These are phyloP conservation scores for Amphiura filiformis DNA, from an alignment of 35 echinoderm and acorn worm genomes.

Conservation along the genomic window DNA sequence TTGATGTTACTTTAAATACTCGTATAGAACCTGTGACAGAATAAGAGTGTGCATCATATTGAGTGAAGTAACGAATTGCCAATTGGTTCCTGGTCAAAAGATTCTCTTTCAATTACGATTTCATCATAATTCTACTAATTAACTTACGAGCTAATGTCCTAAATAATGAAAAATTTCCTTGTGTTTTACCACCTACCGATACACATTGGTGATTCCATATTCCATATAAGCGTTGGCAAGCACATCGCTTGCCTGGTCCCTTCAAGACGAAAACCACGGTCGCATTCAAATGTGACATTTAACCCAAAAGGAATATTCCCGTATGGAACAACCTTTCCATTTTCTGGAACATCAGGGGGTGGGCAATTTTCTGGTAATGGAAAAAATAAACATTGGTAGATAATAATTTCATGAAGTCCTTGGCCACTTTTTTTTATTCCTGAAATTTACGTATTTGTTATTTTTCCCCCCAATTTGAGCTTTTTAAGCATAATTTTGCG, in stretches of 20 bases:
- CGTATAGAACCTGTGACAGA: too few relatives aligned
- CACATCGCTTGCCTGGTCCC: background rate
- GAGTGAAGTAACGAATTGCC: too few relatives aligned
- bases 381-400: background rate
- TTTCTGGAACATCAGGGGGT: background rate
- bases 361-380: background rate
- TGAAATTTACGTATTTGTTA: too few relatives aligned
- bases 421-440: too few relatives aligned
- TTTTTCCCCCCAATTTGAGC: too few relatives aligned
- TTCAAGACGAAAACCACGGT: background rate
- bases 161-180: background rate
- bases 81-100: too few relatives aligned
- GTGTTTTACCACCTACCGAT: background rate
- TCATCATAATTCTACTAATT: too few relatives aligned
- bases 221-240: background rate
- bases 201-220: background rate
- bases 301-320: background rate
- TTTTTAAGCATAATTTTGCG: too few relatives aligned
- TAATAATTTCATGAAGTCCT: background rate
- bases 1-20: too few relatives aligned
- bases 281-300: background rate
- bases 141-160: too few relatives aligned
- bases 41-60: too few relatives aligned
- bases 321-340: background rate
- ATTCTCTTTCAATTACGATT: too few relatives aligned